phyloP scores from a whole-genome alignment of 2,797 vertebrate genomes.

The Paratrypauchen microcephalus region DNA sequence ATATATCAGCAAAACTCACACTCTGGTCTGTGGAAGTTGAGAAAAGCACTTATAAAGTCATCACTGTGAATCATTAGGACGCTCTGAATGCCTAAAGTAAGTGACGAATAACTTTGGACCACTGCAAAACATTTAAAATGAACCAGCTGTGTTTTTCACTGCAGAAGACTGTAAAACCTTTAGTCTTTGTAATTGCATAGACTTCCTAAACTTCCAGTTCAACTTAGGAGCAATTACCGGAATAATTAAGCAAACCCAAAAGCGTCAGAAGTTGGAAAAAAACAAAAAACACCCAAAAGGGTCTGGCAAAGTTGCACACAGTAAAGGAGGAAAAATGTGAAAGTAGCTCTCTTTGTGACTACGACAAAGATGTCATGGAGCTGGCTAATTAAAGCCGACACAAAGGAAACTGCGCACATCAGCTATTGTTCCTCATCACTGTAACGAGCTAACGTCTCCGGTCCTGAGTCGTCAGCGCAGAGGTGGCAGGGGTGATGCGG shows the following conservation, averaged over 20 bases:
- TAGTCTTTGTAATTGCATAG: no score
- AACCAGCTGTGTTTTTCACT: no score
- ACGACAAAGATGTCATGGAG: constrained; percentile 58
- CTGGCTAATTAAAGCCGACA: constrained; percentile 69
- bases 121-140: no score
- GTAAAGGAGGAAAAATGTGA: constrained; percentile 53
- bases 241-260: constrained; percentile 27
- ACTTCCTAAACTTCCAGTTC: neutral
- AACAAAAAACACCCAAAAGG: neutral
- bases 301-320: constrained; percentile 40
- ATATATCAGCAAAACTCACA: no score
- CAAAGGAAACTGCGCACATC: constrained; percentile 61
- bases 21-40: no score
- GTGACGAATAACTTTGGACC: no score
- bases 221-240: neutral
- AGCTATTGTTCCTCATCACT: constrained; percentile 75
- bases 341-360: constrained; percentile 59
- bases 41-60: no score
- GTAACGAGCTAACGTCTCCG: constrained; percentile 74
- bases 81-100: no score
- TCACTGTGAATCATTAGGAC: no score
- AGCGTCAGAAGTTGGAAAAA: constrained; percentile 25
- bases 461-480: constrained; percentile 72
- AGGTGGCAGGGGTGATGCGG: constrained; percentile 49
- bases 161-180: no score